Percentiles rank a stretch among this genome's conserved stretches.
Evolutionary conservation across 2,113 vertebrate genomes (phyloP).

Genomic region (Callorhinus ursinus): DNA sequence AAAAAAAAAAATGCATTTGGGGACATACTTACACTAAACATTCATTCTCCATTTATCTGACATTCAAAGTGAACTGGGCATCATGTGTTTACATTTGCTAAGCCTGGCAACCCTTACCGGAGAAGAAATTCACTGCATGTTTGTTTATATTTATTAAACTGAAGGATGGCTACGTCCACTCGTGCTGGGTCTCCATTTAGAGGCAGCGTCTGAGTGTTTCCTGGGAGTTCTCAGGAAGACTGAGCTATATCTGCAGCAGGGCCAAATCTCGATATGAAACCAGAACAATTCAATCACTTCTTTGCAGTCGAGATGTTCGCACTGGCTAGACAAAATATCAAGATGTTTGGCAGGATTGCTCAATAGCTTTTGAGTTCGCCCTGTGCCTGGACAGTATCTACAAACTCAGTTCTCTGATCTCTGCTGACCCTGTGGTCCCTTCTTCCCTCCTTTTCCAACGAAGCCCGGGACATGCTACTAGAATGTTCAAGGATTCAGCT

Average conservation of each 20-base stretch:
- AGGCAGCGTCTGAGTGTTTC: neutral
- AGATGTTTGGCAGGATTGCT: constrained; percentile 46
- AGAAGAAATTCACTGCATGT: neutral
- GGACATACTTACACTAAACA: neutral
- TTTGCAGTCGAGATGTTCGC: constrained; percentile 43
- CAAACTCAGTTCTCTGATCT: constrained; percentile 17
- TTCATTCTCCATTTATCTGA: neutral
- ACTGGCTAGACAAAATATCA: constrained; percentile 71
- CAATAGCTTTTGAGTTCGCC: neutral
- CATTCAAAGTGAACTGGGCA: neutral
- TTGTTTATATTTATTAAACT: neutral
- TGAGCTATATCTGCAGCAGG: neutral
- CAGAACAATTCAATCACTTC: neutral
- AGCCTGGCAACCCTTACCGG: neutral
- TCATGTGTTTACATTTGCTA: neutral
- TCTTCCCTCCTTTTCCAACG: neutral
- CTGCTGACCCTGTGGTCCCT: neutral
- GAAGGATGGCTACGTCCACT: neutral
- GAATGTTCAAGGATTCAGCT: constrained; percentile 57
- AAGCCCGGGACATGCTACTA: neutral
- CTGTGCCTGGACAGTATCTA: neutral
- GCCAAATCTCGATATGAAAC: constrained; percentile 42
- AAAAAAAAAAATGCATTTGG: neutral
- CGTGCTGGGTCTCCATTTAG: neutral
- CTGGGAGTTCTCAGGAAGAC: constrained; percentile 48